Evolutionary conservation across 2,888 invertebrate species (phyloP), one percentile per base, ranked within the genome.

Genomic region (Mythimna lalbum): DNA sequence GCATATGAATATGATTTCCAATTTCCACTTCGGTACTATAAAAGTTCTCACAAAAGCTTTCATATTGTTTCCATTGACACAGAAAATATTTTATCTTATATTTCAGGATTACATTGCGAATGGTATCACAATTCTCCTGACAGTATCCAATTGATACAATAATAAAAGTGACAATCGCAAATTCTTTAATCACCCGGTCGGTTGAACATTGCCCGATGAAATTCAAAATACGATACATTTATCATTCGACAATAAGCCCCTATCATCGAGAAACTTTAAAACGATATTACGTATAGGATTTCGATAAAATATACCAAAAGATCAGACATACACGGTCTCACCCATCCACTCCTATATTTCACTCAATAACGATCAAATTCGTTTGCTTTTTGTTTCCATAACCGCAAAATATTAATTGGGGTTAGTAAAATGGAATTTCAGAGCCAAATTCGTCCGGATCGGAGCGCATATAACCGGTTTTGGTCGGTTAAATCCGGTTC

Each of bases 401-500:
- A 52, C 67, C 67, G 71, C 65, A 70, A 73, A 67, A 72, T 76
- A 73, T 76, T 85, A 73, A 79, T 78, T 78, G 76, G 64, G 64
- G 75, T 73, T 75, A 62, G 71, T 76, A 64, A 74, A 77, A 72
- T 61, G 73, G 71, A 78, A 78, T 75, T 82, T 78, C 66, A 61
- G 62, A 70, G 83, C 75, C 66, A 73, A 75, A 84, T 80, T 84
- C 60, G 47, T 77, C 73, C 86, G 83, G 86, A 86, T 89, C 84
- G 83, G 74, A 76, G 79, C 66, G 72, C 62, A 56, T 83, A 85
- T 86, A 88, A 86, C 88, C 84, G 82, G 87, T 81, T 87, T 74
- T 79, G 82, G 71, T 83, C 83, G 86, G 87, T 85, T 87, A 85
- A 86, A 88, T 86, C 90, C 86, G 84, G 82, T 61, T 74, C 80